phyloP scores from a whole-genome alignment of 2,888 invertebrate genomes.

The Perizoma flavofasciatum region DNA sequence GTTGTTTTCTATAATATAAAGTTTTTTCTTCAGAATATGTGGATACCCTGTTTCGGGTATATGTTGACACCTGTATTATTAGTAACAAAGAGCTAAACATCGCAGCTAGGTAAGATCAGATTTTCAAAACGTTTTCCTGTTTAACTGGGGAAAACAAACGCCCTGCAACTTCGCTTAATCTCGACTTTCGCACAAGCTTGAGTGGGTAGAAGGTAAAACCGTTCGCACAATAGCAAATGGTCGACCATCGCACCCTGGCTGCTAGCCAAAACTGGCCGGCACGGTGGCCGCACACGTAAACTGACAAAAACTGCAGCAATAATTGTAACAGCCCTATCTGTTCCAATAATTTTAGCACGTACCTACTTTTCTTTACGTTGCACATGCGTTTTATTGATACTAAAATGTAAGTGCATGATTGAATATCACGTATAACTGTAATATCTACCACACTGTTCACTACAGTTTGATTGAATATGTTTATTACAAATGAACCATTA shows the following conservation, averaged over 20 bases:
- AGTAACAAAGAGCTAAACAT: neutral
- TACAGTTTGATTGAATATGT: too few species aligned
- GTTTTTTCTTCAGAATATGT: too few species aligned
- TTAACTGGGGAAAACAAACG: neutral
- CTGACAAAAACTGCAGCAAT: slow-evolving; percentile 49
- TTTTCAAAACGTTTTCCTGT: neutral
- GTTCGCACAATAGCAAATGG: slow-evolving; percentile 52
- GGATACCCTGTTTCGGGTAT: too few species aligned
- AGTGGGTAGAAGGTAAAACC: slow-evolving; percentile 44
- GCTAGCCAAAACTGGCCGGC: slow-evolving; percentile 53
- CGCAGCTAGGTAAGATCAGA: neutral
- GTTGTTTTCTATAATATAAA: too few species aligned
- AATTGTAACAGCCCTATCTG: slow-evolving; percentile 44
- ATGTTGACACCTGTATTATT: too few species aligned
- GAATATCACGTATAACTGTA: too few species aligned
- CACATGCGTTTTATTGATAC: slow-evolving; percentile 36
- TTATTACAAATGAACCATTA: too few species aligned
- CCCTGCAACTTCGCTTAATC: slow-evolving; percentile 1
- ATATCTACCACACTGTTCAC: too few species aligned
- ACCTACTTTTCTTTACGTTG: slow-evolving; percentile 31
- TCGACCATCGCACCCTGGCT: slow-evolving; percentile 48
- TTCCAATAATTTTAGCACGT: slow-evolving; percentile 40
- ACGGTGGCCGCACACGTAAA: slow-evolving; percentile 55
- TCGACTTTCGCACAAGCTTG: slow-evolving; percentile 41
- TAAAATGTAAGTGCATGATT: slow-evolving; percentile 23